Base-by-base conservation (phyloP, 2,888 invertebrate species). In the Trimorus sp. region DNA sequence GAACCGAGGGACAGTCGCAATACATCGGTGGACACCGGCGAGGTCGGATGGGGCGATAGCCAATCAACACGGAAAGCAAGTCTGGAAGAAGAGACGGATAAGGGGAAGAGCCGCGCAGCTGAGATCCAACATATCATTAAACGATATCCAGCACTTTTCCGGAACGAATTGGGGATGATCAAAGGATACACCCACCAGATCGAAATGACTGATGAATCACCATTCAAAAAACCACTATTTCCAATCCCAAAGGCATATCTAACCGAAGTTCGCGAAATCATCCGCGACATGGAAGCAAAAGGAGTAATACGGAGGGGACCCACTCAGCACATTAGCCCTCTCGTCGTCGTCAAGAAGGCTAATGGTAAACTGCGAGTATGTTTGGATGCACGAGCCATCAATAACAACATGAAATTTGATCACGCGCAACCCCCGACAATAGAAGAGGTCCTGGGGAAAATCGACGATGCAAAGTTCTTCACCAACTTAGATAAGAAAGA, bases 401-500 rank as follows among this genome's bases (percentile, higher is more conserved):
- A 51, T 15, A 51, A 51, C n/a, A 8, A 8, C n/a, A 51, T 51
- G 51, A 51, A 51, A 51, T 14, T 3, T 15, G 51, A 51, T 14
- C 51, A 51, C 51, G 51, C 51, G 51, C 51, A 51, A 51, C 51
- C 51, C 12, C 51, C 51, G 8, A 51, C 51, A 14, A 51, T 51
- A 51, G 51, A 51, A 11, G 51, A 51, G 14, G 45, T 45, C 45
- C n/a, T 45, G 45, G 45, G 11, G 45, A 9, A n/a, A 45, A 45
- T 45, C 45, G 45, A 45, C 11, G 45, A 45, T n/a, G 9, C 45
- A 9, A 45, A 45, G 45, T 45, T 45, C n/a, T 45, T 45, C 45
- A 12, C 45, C 9, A 45, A 45, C 45, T 12, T 45, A 12, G 45
- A 45, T 45, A 9, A 4, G 6, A 51, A 51, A 1, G 51, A 51